phyloP scores from a whole-genome alignment of 2,888 invertebrate species.

The Opisthograptis luteolata region DNA sequence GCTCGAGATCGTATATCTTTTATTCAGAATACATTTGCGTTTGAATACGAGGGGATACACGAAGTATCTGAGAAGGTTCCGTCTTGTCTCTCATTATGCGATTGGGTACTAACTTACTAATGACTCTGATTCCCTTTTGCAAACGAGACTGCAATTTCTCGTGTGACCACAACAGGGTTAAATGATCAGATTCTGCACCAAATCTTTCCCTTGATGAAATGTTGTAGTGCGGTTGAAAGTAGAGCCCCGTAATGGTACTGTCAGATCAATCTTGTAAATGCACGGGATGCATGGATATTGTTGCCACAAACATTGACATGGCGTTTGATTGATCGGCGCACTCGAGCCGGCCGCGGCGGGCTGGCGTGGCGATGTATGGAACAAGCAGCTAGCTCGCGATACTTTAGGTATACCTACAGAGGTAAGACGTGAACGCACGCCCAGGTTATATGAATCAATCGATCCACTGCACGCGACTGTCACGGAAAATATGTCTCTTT shows the following conservation, averaged over 20 bases:
- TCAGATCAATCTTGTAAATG: conserved; percentile 20
- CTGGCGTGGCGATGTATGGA: no score
- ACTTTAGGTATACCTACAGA: no score
- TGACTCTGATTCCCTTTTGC: no score
- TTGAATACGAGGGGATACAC: not conserved
- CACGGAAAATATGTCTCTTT: not conserved
- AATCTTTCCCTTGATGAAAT: not conserved
- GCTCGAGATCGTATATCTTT: conserved; percentile 1
- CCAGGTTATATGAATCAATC: conserved; percentile 2
- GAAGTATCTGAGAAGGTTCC: not conserved
- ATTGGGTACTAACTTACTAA: no score
- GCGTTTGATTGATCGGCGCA: conserved; percentile 18
- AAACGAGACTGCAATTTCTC: no score
- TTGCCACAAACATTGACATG: conserved; percentile 14
- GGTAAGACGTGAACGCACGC: not conserved
- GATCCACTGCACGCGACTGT: not conserved
- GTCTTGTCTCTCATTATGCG: no score
- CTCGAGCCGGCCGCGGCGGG: no score
- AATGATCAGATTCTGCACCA: no score
- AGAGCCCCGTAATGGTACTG: conserved; percentile 13
- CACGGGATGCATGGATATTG: conserved; percentile 20
- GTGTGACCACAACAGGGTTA: no score
- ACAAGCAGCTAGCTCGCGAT: no score
- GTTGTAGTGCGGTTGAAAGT: not conserved
- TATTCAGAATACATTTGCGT: conserved; percentile 14